These are phyloP conservation scores for Dugesia japonica DNA, from an alignment of 2,888 invertebrate genomes.

Conservation along the genomic window DNA sequence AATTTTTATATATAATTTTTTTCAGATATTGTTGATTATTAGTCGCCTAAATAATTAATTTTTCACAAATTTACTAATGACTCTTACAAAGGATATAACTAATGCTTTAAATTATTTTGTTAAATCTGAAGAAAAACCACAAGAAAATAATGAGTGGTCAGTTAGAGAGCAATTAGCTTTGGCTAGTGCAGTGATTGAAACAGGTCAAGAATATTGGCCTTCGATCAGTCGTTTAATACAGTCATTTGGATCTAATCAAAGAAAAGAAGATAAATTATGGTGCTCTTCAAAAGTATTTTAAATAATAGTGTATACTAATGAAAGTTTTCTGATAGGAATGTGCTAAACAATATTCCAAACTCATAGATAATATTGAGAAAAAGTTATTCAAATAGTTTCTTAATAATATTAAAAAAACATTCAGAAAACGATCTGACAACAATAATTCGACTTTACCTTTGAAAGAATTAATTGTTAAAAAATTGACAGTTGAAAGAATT, in stretches of 20 bases:
- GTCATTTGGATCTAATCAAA: background rate
- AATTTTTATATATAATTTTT: too few relatives aligned
- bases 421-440: background rate
- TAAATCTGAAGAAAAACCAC: background rate
- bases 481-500: conserved; percentile 24
- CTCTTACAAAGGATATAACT: background rate
- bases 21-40: too few relatives aligned
- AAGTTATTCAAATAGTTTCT: background rate
- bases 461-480: conserved; percentile 28
- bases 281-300: background rate
- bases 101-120: background rate
- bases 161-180: conserved; percentile 26
- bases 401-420: background rate
- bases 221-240: conserved; percentile 24
- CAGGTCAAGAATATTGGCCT: conserved; percentile 25
- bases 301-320: background rate
- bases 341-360: background rate
- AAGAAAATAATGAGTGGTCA: background rate
- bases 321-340: background rate
- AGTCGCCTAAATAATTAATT: too few relatives aligned
- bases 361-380: background rate
- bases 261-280: conserved; percentile 9
- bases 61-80: background rate
- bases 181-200: conserved; percentile 13
- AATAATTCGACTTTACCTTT: conserved; percentile 15